A percentile compares a stretch with the other conserved stretches of the same genome.
These are phyloP conservation scores for Strongylocentrotus purpuratus DNA, from an alignment of 35 echinoderm and acorn worm species.

Conservation along the genomic window DNA sequence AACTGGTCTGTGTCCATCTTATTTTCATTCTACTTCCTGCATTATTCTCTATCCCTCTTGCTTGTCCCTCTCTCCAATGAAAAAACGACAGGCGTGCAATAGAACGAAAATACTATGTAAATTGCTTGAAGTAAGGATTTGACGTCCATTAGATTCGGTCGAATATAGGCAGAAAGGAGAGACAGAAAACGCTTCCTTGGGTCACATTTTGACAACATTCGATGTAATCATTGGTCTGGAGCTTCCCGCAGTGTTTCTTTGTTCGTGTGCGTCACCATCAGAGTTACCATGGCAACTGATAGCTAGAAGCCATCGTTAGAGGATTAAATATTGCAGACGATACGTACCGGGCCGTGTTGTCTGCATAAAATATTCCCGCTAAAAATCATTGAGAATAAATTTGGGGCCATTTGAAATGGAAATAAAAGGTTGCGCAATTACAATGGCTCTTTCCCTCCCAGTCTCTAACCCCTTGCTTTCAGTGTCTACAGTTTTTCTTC, in stretches of 20 bases:
- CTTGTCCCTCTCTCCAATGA: background rate
- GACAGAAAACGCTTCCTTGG: background rate
- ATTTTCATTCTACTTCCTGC: background rate
- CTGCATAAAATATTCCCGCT: conserved; percentile 37
- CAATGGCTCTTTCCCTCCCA: background rate
- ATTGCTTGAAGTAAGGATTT: background rate
- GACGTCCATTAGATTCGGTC: background rate
- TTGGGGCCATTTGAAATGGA: conserved; percentile 18
- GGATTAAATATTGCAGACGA: conserved; percentile 33
- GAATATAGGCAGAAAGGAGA: background rate
- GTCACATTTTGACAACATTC: conserved; percentile 9
- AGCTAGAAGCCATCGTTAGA: conserved; percentile 37
- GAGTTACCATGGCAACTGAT: conserved; percentile 30
- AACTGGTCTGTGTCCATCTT: background rate
- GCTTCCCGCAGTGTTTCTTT: conserved; percentile 8
- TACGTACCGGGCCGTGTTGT: background rate
- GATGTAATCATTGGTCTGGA: background rate
- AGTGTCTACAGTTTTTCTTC: background rate
- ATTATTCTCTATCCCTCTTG: background rate
- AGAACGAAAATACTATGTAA: background rate
- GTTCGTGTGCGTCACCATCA: conserved; percentile 2
- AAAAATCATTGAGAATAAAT: conserved; percentile 29
- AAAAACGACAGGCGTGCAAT: background rate
- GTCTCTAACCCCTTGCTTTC: background rate
- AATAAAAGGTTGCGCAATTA: background rate